Conservation (phyloP, 2,797 vertebrate species). For the Tympanoctomys barrerae region DNA sequence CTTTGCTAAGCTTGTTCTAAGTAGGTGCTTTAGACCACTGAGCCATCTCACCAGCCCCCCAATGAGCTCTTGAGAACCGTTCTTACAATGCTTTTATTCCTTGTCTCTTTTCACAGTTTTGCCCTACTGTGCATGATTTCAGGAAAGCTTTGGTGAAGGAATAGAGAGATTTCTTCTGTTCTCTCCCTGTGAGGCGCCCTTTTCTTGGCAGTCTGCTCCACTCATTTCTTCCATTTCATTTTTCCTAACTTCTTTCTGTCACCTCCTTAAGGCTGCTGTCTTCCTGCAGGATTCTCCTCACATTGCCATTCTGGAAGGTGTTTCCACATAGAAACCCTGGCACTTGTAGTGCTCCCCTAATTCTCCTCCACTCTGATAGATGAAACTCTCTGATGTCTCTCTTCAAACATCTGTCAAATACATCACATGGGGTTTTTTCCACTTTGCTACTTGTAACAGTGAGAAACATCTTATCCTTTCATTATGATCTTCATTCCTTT, state of each 20-base stretch:
- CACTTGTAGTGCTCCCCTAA: background rate
- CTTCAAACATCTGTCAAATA: background rate
- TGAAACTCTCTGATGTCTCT: background rate
- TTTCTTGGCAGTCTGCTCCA: background rate
- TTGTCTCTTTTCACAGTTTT: background rate
- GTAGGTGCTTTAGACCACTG: too few relatives aligned
- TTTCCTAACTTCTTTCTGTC: background rate
- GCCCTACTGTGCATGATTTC: background rate
- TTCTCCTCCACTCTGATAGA: too few relatives aligned
- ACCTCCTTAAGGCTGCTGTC: background rate
- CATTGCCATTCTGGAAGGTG: background rate
- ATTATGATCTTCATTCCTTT: background rate
- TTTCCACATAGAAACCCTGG: background rate
- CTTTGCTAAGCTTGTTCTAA: too few relatives aligned
- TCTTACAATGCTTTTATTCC: background rate
- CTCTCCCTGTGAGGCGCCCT: background rate
- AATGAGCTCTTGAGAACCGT: background rate
- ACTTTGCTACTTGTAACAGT: background rate
- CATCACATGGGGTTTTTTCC: background rate
- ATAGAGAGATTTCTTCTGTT: background rate
- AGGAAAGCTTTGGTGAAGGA: background rate
- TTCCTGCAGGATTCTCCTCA: background rate
- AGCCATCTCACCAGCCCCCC: too few relatives aligned
- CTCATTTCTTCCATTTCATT: background rate
- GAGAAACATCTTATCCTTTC: background rate